A percentile compares a stretch with the other conserved stretches of the same genome.
phyloP scores from a whole-genome alignment of 1,140 invertebrate genomes.

The Drosophila oshimai region DNA sequence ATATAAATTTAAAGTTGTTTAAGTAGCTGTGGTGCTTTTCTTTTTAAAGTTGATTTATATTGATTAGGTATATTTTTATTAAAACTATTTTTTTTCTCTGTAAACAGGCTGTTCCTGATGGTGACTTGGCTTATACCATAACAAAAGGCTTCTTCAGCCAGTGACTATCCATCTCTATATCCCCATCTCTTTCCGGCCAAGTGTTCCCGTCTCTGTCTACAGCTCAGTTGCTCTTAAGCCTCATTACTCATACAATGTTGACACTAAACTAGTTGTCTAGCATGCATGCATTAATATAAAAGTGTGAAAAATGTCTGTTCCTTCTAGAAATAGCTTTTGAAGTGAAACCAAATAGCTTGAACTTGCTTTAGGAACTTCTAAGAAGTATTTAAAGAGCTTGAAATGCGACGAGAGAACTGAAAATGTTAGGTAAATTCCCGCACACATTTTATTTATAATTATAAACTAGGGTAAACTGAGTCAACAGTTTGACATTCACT shows the following conservation, averaged over 20 bases:
- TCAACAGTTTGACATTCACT: not conserved
- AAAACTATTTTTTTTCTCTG: not conserved
- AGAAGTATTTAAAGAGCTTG: not conserved
- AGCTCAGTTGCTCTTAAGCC: slow-evolving; percentile 16
- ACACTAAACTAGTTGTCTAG: slow-evolving; percentile 64
- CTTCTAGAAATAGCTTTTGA: not conserved
- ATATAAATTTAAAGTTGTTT: not conserved
- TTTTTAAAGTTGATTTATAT: not conserved
- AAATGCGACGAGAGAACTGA: no score
- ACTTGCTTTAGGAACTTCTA: not conserved
- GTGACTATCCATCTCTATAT: not conserved
- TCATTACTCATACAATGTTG: slow-evolving; percentile 78
- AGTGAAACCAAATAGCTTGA: slow-evolving; percentile 4
- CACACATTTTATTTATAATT: no score
- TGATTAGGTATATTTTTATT: not conserved
- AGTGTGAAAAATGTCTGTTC: slow-evolving; percentile 20
- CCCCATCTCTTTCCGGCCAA: not conserved
- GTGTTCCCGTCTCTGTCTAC: not conserved
- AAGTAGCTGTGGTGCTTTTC: not conserved
- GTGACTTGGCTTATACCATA: slow-evolving; percentile 40
- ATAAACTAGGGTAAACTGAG: not conserved
- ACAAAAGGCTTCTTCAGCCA: slow-evolving; percentile 38
- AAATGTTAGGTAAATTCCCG: not conserved
- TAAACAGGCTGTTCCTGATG: slow-evolving; percentile 36
- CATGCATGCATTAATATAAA: slow-evolving; percentile 41